Base-by-base conservation (phyloP, 2,888 invertebrate genomes). In the Melitaea athalia region DNA sequence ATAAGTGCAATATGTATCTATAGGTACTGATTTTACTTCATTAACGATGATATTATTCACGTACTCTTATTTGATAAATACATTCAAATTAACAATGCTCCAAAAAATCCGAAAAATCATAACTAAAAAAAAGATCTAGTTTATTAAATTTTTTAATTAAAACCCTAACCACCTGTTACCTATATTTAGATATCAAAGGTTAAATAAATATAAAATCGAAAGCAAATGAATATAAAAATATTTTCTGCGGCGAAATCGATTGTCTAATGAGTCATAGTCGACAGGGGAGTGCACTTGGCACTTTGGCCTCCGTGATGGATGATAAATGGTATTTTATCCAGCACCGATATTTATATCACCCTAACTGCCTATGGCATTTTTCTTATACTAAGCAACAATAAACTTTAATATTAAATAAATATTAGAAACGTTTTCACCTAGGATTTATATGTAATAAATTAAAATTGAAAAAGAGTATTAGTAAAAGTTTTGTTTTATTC, bases 231-330 rank as follows among this genome's bases (percentile, higher is more conserved):
- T 65, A 68, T 15, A 67, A 52, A 63, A 66, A 72, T 61, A 68
- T 70, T 68, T 69, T 64, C 61, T 62, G 59, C 43, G 67, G 66
- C 69, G 63, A 69, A 87, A 91, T 91, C 86, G 89, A 89, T 90
- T 88, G 86, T 88, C 86, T 91, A 89, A 91, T 89, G 89, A 91
- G 86, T 88, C 88, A 84, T 81, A 81, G 86, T 79, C 85, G 85
- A 91, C 91, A 91, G 79, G 86, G 82, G 83, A 89, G 82, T 89
- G 91, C 91, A 91, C 91, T 91, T 84, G 89, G 86, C 89, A 82
- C 80, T 76, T 82, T 81, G 79, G 78, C 57, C 53, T 33, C 79
- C 78, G 79, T 90, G 91, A 91, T 89, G 85, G 90, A 91, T 91
- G 88, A 88, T 85, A 85, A 87, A 89, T 87, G 85, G 85, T 7